Percentiles rank a stretch among this genome's conserved stretches.
Evolutionary conservation across 2,113 vertebrate genomes (phyloP).

Genomic region (Ceyx cyanopectus): DNA sequence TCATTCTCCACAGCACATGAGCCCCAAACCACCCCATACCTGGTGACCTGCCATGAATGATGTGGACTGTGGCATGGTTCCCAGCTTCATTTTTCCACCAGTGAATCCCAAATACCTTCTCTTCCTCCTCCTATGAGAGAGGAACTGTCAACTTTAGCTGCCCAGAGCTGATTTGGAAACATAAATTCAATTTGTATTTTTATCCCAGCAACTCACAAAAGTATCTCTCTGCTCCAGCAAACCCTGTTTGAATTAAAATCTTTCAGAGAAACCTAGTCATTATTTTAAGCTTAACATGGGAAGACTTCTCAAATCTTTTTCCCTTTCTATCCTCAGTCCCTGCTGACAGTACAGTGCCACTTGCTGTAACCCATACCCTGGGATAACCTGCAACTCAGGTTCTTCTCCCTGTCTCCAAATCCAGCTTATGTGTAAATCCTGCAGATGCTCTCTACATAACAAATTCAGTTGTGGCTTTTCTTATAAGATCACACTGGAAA

Average conservation of each 20-base stretch:
- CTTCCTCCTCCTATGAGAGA: neutral
- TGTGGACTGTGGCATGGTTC: neutral
- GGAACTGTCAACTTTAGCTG: neutral
- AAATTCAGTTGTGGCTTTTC: neutral
- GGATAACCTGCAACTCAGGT: neutral
- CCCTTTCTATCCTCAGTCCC: neutral
- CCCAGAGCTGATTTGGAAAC: slow-evolving; percentile 22
- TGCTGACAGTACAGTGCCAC: neutral
- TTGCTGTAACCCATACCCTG: neutral
- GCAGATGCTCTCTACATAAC: neutral
- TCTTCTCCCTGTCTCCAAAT: neutral
- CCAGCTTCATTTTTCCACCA: neutral
- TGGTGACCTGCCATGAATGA: neutral
- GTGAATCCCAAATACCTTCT: neutral
- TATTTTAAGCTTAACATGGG: slow-evolving; percentile 24
- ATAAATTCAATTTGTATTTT: slow-evolving; percentile 52
- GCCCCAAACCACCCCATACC: neutral
- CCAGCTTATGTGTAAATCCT: neutral
- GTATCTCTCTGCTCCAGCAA: neutral
- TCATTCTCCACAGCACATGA: neutral
- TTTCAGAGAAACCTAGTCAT: neutral
- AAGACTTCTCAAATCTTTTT: neutral
- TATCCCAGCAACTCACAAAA: slow-evolving; percentile 17
- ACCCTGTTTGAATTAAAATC: slow-evolving; percentile 3
- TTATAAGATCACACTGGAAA: neutral